These are phyloP conservation scores for Channallabes apus DNA, from an alignment of 2,797 vertebrate species.

Conservation along the genomic window DNA sequence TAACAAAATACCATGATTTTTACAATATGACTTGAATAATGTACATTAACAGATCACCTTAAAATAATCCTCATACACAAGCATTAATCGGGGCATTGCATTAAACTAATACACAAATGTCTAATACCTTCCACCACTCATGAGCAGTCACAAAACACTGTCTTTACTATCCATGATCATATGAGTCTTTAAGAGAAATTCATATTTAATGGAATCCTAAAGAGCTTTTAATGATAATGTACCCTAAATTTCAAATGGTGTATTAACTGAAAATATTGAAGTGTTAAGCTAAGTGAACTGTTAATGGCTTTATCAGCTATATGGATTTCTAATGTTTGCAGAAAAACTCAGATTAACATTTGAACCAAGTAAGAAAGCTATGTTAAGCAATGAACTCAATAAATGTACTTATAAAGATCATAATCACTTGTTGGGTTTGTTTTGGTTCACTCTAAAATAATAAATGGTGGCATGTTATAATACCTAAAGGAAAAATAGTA, in stretches of 20 bases:
- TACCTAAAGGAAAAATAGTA: background rate
- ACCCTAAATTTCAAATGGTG: slow-evolving; percentile 48
- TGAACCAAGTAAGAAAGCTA: slow-evolving; percentile 1
- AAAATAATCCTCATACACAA: background rate
- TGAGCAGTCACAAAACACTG: slow-evolving; percentile 26
- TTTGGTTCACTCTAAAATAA: slow-evolving; percentile 39
- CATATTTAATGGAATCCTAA: slow-evolving; percentile 52
- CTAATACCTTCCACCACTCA: slow-evolving; percentile 17
- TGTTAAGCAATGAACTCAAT: slow-evolving; percentile 23
- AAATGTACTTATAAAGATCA: slow-evolving; percentile 9
- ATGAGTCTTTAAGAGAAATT: slow-evolving; percentile 28
- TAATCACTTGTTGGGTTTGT: background rate
- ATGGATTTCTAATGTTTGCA: slow-evolving; percentile 32
- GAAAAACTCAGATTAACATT: slow-evolving; percentile 31
- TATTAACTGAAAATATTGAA: slow-evolving; percentile 51
- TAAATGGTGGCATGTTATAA: background rate
- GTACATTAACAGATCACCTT: background rate
- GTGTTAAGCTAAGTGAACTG: slow-evolving; percentile 51
- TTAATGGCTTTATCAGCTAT: slow-evolving; percentile 47
- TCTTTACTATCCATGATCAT: slow-evolving; percentile 34
- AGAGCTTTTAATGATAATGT: slow-evolving; percentile 56
- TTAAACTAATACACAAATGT: slow-evolving; percentile 9
- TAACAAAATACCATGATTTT: background rate
- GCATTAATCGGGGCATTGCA: background rate
- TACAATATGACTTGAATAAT: too few relatives aligned